These are phyloP conservation scores for honey bee (Apis mellifera) DNA, from an alignment of 1,140 invertebrate genomes.

Conservation along the genomic window Amel_HAv3.1 CM009932.2:8800001-8800500, in stretches of 20 bases:
- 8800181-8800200: conserved; percentile 13
- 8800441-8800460: not conserved
- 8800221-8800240: conserved; percentile 51
- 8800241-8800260: conserved; percentile 27
- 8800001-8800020: conserved; percentile 61
- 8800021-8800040: conserved; percentile 60
- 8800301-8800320: not conserved
- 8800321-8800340: conserved; percentile 28
- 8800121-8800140: conserved; percentile 5
- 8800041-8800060: conserved; percentile 44
- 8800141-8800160: conserved; percentile 31
- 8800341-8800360: conserved; percentile 21
- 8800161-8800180: conserved; percentile 45
- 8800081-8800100: conserved; percentile 54
- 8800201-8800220: conserved; percentile 57
- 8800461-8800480: not conserved
- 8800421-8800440: not conserved
- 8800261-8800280: conserved; percentile 19
- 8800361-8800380: not conserved
- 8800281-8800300: not conserved
- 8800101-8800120: conserved; percentile 30
- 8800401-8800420: not conserved
- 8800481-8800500: no score
- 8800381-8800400: conserved; percentile 2
- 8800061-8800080: conserved; percentile 52